These are phyloP conservation scores for Campoletis raptor DNA, from an alignment of 2,888 invertebrate genomes.

Conservation along the genomic window DNA sequence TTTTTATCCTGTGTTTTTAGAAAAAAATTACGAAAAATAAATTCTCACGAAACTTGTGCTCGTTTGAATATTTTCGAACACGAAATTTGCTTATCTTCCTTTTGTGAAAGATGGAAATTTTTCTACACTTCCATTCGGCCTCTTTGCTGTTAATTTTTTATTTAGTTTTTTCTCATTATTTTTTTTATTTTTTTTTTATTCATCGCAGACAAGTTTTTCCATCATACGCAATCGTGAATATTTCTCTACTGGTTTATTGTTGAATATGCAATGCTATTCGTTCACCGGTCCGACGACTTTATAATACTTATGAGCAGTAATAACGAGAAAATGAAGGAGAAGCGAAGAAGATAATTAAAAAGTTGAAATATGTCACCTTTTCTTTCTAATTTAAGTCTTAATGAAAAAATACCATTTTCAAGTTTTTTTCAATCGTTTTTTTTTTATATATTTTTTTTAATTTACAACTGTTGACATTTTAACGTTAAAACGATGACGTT, in stretches of 20 bases:
- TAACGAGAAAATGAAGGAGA: constrained; percentile 4
- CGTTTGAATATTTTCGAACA: background rate
- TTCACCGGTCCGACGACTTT: constrained; percentile 45
- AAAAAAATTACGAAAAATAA: background rate
- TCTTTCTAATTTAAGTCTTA: background rate
- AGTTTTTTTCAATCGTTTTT: background rate
- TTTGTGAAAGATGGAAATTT: constrained; percentile 16
- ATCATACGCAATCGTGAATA: constrained; percentile 12
- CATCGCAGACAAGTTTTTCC: constrained; percentile 49
- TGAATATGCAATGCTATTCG: constrained; percentile 46
- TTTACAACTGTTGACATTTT: background rate
- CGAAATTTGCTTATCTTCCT: background rate
- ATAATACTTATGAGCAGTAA: constrained; percentile 35
- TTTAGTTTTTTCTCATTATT: too few relatives aligned
- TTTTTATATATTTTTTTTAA: background rate
- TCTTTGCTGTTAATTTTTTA: background rate
- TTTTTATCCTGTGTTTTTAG: background rate
- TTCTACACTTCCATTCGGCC: constrained; percentile 24
- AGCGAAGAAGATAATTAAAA: constrained; percentile 16
- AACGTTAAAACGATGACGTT: background rate
- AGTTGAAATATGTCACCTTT: background rate
- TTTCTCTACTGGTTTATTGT: constrained; percentile 5
- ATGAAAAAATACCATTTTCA: background rate
- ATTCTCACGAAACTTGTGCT: background rate
- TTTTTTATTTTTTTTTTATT: constrained; percentile 12